Evolutionary conservation across 1,140 invertebrate genomes (phyloP), one percentile per base, ranked within the genome.

Genomic region (Saccostrea cuccullata): DNA sequence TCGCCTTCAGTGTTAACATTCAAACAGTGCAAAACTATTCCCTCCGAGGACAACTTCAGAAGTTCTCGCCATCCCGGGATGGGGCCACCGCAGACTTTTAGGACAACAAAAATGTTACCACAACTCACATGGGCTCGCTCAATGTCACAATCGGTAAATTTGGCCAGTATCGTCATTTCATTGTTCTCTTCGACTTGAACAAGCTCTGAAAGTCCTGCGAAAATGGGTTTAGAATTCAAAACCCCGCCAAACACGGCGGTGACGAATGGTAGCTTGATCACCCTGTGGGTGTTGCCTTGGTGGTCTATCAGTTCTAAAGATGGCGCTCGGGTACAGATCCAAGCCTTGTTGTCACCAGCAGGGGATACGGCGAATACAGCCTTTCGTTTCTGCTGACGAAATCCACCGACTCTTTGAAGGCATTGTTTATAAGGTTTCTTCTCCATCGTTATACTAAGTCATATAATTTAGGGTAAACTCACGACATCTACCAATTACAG

Each of bases 301-400:
- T 15, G 26, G 70, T 77, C 70, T 77, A 77, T 77, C 70, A 77
- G 70, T 36, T 77, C 70, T 36, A 77, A 77, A 36, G 70, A 77
- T 26, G 70, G 70, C 30, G 30, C 70, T 26, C 70, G 23, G 26
- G 70, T 77, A 26, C 70, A 77, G 23, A 77, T 77, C 70, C 70
- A 77, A 11, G 70, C 70, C 15, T 77, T 77, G 15, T 26, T 77
- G 5, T 77, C 70, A 26, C 70, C 70, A 26, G 36, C 30, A 30
- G 70, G 70, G 26, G 5, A 40, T 0, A 77, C 70, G 3, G 70
- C 23, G 15, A 77, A 77, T 12, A 77, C 70, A 4, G 70, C 70
- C 15, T 77, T 77, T 4, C 70, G 70, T 30, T 77, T 77, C 26
- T 77, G 70, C 3, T 77, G 70, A 3, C 70, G 70, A 77, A 77